Evolutionary conservation across 2,888 invertebrate genomes (phyloP).

Genomic region (Perdita meconis): DNA sequence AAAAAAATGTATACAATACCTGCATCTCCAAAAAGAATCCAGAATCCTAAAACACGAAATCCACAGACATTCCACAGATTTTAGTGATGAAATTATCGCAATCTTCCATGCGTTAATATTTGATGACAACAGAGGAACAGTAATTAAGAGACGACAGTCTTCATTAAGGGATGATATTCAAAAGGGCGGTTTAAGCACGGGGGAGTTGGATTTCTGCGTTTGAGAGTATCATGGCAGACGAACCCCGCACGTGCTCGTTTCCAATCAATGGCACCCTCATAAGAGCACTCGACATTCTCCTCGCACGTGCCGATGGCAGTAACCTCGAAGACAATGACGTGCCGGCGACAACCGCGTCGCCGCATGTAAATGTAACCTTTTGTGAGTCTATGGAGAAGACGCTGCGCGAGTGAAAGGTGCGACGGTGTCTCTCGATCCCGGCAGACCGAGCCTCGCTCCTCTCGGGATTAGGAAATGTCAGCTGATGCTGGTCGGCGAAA

Average conservation of each 20-base stretch:
- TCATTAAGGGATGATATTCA: not conserved
- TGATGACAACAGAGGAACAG: not conserved
- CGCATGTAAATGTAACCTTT: slow-evolving; percentile 79
- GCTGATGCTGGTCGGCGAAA: slow-evolving; percentile 50
- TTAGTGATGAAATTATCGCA: too few relatives aligned
- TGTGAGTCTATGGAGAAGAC: slow-evolving; percentile 58
- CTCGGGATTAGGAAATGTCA: slow-evolving; percentile 66
- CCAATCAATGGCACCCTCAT: slow-evolving; percentile 66
- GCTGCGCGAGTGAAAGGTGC: slow-evolving; percentile 66
- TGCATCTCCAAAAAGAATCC: too few relatives aligned
- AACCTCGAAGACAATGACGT: slow-evolving; percentile 72
- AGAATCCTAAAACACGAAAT: too few relatives aligned
- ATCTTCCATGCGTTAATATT: too few relatives aligned
- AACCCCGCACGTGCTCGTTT: slow-evolving; percentile 55
- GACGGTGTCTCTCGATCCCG: slow-evolving; percentile 58
- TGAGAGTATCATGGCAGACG: slow-evolving; percentile 10
- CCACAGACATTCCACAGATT: too few relatives aligned
- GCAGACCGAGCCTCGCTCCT: slow-evolving; percentile 25
- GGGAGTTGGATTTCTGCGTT: slow-evolving; percentile 6
- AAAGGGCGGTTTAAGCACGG: not conserved
- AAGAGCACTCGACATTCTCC: slow-evolving; percentile 65
- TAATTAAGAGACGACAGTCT: not conserved
- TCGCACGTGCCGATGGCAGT: slow-evolving; percentile 72
- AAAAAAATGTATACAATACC: too few relatives aligned
- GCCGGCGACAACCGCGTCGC: slow-evolving; percentile 68